A percentile compares a stretch with the other conserved stretches of the same genome.
phyloP scores from a whole-genome alignment of 2,797 vertebrate species.

The Salmo trutta region DNA sequence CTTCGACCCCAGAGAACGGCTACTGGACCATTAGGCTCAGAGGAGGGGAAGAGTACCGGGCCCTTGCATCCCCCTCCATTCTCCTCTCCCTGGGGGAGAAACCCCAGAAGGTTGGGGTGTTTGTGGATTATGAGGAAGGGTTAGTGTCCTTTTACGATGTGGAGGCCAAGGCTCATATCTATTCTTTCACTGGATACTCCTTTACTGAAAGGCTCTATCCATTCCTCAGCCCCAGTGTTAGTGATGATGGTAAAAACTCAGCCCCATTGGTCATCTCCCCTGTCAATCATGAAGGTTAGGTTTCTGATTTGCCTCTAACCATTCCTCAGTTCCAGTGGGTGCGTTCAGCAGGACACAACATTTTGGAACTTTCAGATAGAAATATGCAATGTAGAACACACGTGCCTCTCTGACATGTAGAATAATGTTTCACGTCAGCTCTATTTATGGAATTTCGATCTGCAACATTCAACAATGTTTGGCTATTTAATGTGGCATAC shows the following conservation, averaged over 20 bases:
- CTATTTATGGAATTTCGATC: no score
- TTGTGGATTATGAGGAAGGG: slow-evolving; percentile 64
- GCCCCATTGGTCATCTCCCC: slow-evolving; percentile 57
- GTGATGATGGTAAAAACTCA: slow-evolving; percentile 60
- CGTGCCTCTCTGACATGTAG: no score
- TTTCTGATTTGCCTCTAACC: no score
- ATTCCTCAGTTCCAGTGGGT: no score
- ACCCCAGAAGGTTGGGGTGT: slow-evolving; percentile 63
- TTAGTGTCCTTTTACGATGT: slow-evolving; percentile 69
- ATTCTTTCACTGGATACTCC: slow-evolving; percentile 52
- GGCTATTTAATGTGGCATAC: no score
- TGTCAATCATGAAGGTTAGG: slow-evolving; percentile 18
- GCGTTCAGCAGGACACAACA: no score
- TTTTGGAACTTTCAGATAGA: no score
- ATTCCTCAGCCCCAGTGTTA: slow-evolving; percentile 68
- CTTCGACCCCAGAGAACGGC: slow-evolving; percentile 57
- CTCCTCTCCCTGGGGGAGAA: slow-evolving; percentile 44
- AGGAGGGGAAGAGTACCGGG: slow-evolving; percentile 37
- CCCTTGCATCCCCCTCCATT: slow-evolving; percentile 49
- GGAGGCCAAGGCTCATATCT: slow-evolving; percentile 58
- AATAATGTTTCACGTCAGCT: no score
- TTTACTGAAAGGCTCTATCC: slow-evolving; percentile 65
- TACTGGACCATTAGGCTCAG: slow-evolving; percentile 71
- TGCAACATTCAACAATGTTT: no score
- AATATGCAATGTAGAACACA: no score